Evolutionary conservation across 2,888 invertebrate species (phyloP).

Genomic region (Drosophila villosipedis): DNA sequence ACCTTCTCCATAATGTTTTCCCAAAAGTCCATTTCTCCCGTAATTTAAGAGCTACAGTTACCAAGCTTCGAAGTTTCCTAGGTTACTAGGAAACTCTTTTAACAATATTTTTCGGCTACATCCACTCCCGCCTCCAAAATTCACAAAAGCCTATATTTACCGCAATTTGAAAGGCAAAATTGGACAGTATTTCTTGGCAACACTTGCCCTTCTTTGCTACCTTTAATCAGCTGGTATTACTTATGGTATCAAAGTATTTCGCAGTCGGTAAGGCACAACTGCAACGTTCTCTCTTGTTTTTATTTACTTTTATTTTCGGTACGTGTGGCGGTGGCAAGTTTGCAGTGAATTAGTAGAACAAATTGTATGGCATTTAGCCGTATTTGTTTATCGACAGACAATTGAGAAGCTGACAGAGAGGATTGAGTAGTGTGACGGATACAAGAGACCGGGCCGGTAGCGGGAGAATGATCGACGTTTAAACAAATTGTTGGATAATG

Average conservation of each 20-base stretch:
- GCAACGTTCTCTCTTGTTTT: neutral
- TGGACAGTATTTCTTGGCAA: too few relatives aligned
- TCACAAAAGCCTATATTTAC: neutral
- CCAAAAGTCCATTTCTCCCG: too few relatives aligned
- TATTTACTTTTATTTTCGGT: constrained; percentile 4
- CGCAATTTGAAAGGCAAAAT: neutral
- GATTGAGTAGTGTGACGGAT: neutral
- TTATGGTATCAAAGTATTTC: neutral
- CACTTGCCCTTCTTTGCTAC: neutral
- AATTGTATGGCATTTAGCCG: constrained; percentile 47
- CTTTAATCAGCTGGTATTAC: neutral
- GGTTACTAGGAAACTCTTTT: too few relatives aligned
- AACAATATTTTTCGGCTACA: neutral
- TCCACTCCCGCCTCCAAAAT: neutral
- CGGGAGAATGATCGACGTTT: constrained; percentile 26
- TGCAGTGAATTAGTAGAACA: constrained; percentile 53
- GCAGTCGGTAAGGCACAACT: neutral
- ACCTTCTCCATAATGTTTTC: too few relatives aligned
- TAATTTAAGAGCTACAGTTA: too few relatives aligned
- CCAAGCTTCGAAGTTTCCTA: too few relatives aligned
- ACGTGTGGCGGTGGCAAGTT: constrained; percentile 38
- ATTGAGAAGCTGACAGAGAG: constrained; percentile 53
- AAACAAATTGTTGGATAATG: constrained; percentile 69
- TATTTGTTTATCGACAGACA: constrained; percentile 62
- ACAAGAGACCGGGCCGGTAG: neutral